A percentile compares a stretch with the other conserved stretches of the same genome.
Evolutionary conservation across 2,888 invertebrate genomes (phyloP).

Genomic region (Steinernema carpocapsae): DNA sequence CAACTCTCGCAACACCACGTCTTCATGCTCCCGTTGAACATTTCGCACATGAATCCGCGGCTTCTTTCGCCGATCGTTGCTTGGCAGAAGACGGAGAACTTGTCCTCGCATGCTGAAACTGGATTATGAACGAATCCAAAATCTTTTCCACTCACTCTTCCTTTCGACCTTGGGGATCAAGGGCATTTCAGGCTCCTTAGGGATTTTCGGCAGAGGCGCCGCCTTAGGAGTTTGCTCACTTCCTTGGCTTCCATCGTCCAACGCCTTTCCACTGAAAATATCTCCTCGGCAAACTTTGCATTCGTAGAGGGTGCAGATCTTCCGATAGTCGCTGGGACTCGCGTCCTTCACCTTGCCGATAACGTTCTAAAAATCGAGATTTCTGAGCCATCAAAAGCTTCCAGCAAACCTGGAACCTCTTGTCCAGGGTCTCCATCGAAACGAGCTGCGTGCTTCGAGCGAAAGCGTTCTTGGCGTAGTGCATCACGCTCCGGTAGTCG

Average conservation of each 20-base stretch:
- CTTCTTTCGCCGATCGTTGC: constrained; percentile 15
- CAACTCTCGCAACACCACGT: constrained; percentile 27
- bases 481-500: constrained; percentile 55
- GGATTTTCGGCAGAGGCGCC: not conserved
- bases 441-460: constrained; percentile 49
- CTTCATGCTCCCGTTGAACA: constrained; percentile 15
- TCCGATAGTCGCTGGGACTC: constrained; percentile 57
- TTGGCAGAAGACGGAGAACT: constrained; percentile 7
- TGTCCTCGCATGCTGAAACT: constrained; percentile 17
- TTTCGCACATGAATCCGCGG: constrained; percentile 9
- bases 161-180: too few species aligned
- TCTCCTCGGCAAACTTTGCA: constrained; percentile 49
- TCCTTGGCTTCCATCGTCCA: not conserved
- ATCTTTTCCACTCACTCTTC: too few species aligned
- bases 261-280: constrained; percentile 13
- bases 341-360: constrained; percentile 60
- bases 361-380: constrained; percentile 49
- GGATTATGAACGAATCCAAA: too few species aligned
- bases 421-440: constrained; percentile 60
- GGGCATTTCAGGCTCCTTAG: not conserved
- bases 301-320: constrained; percentile 60
- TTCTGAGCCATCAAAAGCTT: not conserved
- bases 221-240: not conserved
- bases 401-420: constrained; percentile 48
- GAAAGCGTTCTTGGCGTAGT: constrained; percentile 58